These are phyloP conservation scores for Thalpophila matura DNA, from an alignment of 2,888 invertebrate species.

Conservation along the genomic window DNA sequence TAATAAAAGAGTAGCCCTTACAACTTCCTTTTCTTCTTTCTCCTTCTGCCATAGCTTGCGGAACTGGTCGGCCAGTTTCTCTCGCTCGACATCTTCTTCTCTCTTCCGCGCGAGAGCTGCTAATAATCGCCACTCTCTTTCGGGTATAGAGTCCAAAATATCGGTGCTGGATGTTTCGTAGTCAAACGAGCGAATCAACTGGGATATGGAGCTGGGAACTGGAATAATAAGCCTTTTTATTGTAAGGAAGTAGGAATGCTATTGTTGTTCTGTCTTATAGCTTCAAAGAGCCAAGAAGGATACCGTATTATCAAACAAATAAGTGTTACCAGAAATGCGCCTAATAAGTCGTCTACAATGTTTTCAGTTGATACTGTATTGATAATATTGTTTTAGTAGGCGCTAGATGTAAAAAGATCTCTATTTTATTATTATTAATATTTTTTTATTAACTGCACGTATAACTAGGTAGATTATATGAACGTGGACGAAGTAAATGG, in stretches of 20 bases:
- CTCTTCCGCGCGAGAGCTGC: slow-evolving; percentile 86
- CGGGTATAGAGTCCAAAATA: slow-evolving; percentile 80
- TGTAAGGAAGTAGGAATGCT: not conserved
- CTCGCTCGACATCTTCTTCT: slow-evolving; percentile 81
- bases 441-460: no score
- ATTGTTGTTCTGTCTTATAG: not conserved
- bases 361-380: not conserved
- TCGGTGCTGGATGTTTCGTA: slow-evolving; percentile 67
- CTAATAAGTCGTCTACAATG: not conserved
- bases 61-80: slow-evolving; percentile 86
- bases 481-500: no score
- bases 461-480: no score
- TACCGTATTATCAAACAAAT: no score
- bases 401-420: no score
- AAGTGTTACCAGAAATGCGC: not conserved
- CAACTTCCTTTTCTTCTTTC: slow-evolving; percentile 78
- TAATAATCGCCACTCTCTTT: slow-evolving; percentile 87
- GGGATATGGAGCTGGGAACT: slow-evolving; percentile 76
- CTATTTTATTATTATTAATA: no score
- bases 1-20: slow-evolving; percentile 42
- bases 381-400: slow-evolving; percentile 11
- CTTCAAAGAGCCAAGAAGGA: not conserved
- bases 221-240: slow-evolving; percentile 52
- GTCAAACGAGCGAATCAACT: slow-evolving; percentile 69
- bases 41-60: slow-evolving; percentile 88